Evolutionary conservation across 1,140 invertebrate species (phyloP).

Genomic region (Coenobita brevimanus): DNA sequence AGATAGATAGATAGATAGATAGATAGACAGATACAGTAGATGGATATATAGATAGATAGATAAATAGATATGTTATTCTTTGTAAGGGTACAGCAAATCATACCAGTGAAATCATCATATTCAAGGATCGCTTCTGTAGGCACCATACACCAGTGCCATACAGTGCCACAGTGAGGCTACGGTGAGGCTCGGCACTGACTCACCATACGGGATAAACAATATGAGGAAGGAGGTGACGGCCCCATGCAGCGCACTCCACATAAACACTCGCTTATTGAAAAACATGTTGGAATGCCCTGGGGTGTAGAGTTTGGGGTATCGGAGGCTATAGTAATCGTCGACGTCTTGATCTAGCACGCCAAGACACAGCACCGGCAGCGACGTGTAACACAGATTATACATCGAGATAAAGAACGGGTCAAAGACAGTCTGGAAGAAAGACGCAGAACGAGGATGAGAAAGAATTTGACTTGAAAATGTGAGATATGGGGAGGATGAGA

Average conservation of each 20-base stretch:
- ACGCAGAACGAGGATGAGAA: too few species aligned
- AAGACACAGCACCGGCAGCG: conserved; percentile 78
- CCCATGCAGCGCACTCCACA: conserved; percentile 94
- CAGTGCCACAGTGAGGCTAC: too few species aligned
- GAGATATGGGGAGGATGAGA: too few species aligned
- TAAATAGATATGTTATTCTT: too few species aligned
- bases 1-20: too few species aligned
- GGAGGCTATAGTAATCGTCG: conserved; percentile 79
- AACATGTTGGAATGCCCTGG: conserved; percentile 94
- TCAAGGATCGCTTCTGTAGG: too few species aligned
- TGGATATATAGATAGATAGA: too few species aligned
- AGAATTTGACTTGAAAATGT: too few species aligned
- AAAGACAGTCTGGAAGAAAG: conserved; percentile 77
- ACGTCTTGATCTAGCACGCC: conserved; percentile 79
- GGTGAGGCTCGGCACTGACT: conserved; percentile 69
- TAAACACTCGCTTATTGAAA: conserved; percentile 97
- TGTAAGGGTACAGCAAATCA: too few species aligned
- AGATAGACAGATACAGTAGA: too few species aligned
- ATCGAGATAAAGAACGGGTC: conserved; percentile 80
- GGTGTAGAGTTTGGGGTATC: conserved; percentile 95
- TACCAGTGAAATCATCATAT: too few species aligned
- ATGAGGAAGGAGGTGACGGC: conserved; percentile 96
- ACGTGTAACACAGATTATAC: conserved; percentile 81
- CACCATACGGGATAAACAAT: conserved; percentile 97
- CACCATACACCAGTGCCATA: too few species aligned